phyloP scores from a whole-genome alignment of 2,113 vertebrate genomes.

The Butorides virescens region DNA sequence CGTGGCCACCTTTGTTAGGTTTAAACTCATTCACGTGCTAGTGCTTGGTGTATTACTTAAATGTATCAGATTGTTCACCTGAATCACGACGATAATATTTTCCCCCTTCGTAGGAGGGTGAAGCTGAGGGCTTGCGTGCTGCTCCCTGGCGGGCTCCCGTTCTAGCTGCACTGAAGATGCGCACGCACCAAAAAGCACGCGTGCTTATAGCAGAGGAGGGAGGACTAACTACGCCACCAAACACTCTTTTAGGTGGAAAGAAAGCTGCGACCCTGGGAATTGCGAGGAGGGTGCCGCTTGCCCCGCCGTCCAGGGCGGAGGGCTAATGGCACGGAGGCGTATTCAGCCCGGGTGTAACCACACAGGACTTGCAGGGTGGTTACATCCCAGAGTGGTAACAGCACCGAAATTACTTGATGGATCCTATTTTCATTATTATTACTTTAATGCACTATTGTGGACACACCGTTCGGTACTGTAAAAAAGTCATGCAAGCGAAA shows the following conservation, averaged over 20 bases:
- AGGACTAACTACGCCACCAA: neutral
- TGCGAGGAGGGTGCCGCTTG: neutral
- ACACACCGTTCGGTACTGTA: neutral
- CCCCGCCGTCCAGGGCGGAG: fast-evolving
- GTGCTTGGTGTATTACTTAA: neutral
- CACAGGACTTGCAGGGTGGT: neutral
- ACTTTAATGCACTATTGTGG: slow-evolving; percentile 30
- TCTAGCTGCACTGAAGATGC: neutral
- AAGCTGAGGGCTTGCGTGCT: neutral
- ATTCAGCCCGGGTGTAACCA: neutral
- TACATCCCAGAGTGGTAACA: neutral
- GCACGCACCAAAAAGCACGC: fast-evolving
- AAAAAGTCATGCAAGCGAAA: slow-evolving; percentile 39
- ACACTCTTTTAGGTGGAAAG: neutral
- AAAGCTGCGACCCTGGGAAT: neutral
- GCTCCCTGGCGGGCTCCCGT: neutral
- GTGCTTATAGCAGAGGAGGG: neutral
- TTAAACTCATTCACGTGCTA: neutral
- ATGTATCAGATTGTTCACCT: neutral
- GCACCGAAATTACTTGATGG: slow-evolving; percentile 44
- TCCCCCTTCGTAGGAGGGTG: neutral
- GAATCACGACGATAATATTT: neutral
- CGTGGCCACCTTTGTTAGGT: neutral
- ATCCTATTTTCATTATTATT: slow-evolving; percentile 40
- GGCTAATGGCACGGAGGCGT: neutral